These are phyloP conservation scores for Orthosia gothica DNA, from an alignment of 2,888 invertebrate species.

Conservation along the genomic window DNA sequence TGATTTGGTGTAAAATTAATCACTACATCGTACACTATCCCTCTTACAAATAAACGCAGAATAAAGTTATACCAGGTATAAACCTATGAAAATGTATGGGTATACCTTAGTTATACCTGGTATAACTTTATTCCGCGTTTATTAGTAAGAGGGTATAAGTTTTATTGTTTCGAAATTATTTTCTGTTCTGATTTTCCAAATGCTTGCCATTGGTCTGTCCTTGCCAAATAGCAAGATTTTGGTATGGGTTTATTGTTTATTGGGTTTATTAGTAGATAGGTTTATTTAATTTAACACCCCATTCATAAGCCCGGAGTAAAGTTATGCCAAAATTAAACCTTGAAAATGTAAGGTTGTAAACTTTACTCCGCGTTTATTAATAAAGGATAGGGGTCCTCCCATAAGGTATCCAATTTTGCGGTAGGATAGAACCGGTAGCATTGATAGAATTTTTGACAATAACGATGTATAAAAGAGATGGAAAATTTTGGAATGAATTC, in stretches of 20 bases:
- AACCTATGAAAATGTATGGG: too few relatives aligned
- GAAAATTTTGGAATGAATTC: background rate
- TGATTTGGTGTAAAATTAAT: conserved; percentile 2
- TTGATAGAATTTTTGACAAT: background rate
- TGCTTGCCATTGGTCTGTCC: background rate
- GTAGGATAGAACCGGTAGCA: background rate
- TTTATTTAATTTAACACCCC: background rate
- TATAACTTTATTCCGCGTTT: too few relatives aligned
- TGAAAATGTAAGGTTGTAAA: background rate
- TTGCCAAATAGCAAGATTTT: too few relatives aligned
- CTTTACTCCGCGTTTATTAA: background rate
- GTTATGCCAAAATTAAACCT: background rate
- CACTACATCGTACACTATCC: background rate
- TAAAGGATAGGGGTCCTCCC: background rate
- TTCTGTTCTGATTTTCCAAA: conserved; percentile 3
- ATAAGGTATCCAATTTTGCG: background rate
- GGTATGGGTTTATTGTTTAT: too few relatives aligned
- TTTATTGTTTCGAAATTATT: conserved; percentile 1
- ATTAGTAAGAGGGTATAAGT: too few relatives aligned
- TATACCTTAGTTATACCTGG: too few relatives aligned
- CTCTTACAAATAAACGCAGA: too few relatives aligned
- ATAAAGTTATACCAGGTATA: too few relatives aligned
- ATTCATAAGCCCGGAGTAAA: background rate
- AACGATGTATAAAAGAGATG: background rate
- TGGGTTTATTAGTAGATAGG: background rate